phyloP scores from a whole-genome alignment of 1,140 invertebrate species.

The Drosophila mojavensis region DNA sequence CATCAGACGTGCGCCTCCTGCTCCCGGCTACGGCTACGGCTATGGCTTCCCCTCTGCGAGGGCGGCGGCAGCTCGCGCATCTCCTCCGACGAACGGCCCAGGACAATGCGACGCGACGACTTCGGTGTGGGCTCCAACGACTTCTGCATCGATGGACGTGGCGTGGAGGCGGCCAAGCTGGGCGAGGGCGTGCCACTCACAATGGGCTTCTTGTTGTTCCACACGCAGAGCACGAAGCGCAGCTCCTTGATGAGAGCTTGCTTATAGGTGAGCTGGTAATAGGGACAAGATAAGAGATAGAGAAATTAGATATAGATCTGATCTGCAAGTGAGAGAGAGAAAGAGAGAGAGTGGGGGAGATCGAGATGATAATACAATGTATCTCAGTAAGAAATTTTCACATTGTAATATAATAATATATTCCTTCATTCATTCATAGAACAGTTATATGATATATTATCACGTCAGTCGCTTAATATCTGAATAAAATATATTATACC shows the following conservation, averaged over 20 bases:
- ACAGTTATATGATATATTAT: too few relatives aligned
- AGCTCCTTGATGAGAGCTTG: slow-evolving; percentile 67
- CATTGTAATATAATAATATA: too few relatives aligned
- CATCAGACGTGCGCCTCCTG: slow-evolving; percentile 9
- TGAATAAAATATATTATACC: too few relatives aligned
- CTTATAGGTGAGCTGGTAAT: slow-evolving; percentile 85
- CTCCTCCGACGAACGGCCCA: slow-evolving; percentile 65
- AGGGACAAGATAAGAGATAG: background rate
- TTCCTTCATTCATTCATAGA: too few relatives aligned
- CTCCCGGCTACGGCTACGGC: background rate
- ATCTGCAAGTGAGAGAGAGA: background rate
- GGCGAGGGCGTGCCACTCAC: slow-evolving; percentile 48
- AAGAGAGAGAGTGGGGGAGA: background rate
- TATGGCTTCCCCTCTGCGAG: slow-evolving; percentile 15
- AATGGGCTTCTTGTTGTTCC: slow-evolving; percentile 80
- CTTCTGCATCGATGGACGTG: slow-evolving; percentile 55
- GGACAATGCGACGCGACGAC: slow-evolving; percentile 58
- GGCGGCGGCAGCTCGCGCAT: slow-evolving; percentile 55
- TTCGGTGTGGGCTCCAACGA: slow-evolving; percentile 66
- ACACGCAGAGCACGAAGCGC: slow-evolving; percentile 69
- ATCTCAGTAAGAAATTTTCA: too few relatives aligned
- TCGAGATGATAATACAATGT: too few relatives aligned
- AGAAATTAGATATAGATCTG: slow-evolving; percentile 41
- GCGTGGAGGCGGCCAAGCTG: slow-evolving; percentile 56
- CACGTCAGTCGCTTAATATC: too few relatives aligned